A percentile compares a stretch with the other conserved stretches of the same genome.
phyloP scores from a whole-genome alignment of 2,797 vertebrate genomes.

The Petrocephalus schoutedeni region DNA sequence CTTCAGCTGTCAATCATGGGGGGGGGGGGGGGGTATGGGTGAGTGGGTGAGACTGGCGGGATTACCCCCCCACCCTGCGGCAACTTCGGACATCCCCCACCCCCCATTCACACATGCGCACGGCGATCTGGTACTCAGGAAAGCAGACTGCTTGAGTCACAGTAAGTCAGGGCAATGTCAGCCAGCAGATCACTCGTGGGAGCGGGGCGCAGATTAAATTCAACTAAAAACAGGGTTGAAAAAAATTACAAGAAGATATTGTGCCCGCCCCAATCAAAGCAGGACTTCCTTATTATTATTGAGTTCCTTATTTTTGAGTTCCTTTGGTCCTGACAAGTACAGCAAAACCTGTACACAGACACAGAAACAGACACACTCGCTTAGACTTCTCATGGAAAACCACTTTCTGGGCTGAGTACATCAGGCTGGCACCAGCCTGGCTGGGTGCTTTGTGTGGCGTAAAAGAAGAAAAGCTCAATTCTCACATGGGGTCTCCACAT shows the following conservation, averaged over 20 bases:
- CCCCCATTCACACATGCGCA: neutral
- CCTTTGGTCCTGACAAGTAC: neutral
- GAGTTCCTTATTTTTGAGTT: too few relatives aligned
- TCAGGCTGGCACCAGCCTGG: neutral
- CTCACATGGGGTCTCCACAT: neutral
- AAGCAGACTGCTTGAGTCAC: neutral
- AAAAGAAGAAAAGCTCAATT: constrained; percentile 8
- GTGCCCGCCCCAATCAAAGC: neutral
- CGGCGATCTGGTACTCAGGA: neutral
- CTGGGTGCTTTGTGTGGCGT: neutral
- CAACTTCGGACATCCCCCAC: neutral
- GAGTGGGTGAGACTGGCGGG: constrained; percentile 22
- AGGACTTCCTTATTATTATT: too few relatives aligned
- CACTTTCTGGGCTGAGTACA: neutral
- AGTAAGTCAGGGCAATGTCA: neutral
- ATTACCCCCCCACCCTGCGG: too few relatives aligned
- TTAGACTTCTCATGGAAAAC: neutral
- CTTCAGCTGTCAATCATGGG: constrained; percentile 64
- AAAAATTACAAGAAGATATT: neutral
- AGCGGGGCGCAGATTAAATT: neutral
- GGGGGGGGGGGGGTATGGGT: neutral
- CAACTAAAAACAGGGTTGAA: neutral
- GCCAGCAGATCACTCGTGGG: neutral
- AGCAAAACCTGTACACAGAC: neutral
- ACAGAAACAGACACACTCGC: neutral